These are phyloP conservation scores for Onychomys leucogaster DNA, from an alignment of 2,797 vertebrate species.

Conservation along the genomic window DNA sequence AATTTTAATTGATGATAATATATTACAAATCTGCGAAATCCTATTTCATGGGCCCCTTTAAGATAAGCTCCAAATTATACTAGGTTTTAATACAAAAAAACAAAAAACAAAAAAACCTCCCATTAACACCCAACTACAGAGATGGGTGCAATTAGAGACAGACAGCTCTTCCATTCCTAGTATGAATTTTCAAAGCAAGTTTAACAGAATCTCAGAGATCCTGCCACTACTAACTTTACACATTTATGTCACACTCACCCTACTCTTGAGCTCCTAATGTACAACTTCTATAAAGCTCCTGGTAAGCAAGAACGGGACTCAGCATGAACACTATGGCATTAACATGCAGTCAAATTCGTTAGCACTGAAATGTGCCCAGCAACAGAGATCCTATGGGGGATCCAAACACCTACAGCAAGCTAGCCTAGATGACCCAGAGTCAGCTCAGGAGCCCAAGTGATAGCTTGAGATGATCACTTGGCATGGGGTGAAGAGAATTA, in stretches of 20 bases:
- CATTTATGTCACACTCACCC: background rate
- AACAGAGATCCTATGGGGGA: background rate
- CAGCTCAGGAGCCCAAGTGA: background rate
- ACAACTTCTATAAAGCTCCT: background rate
- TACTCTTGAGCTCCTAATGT: background rate
- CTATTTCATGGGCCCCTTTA: slow-evolving; percentile 49
- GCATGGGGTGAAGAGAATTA: background rate
- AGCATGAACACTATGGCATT: background rate
- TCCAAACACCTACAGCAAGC: background rate
- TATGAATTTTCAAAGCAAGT: background rate
- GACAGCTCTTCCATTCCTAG: slow-evolving; percentile 31
- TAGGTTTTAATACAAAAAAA: slow-evolving; percentile 79
- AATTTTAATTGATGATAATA: slow-evolving; percentile 63
- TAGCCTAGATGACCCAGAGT: background rate
- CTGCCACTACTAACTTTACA: background rate
- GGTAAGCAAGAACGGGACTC: background rate
- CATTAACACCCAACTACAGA: slow-evolving; percentile 79
- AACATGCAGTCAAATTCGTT: background rate
- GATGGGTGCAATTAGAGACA: slow-evolving; percentile 19
- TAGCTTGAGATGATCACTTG: background rate
- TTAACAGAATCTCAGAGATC: slow-evolving; percentile 21
- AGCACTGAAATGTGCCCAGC: background rate
- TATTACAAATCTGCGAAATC: slow-evolving; percentile 55
- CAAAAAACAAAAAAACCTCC: background rate
- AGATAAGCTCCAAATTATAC: slow-evolving; percentile 70